Conservation (phyloP, 2,113 vertebrate species). For the Callopanchax toddi region DNA sequence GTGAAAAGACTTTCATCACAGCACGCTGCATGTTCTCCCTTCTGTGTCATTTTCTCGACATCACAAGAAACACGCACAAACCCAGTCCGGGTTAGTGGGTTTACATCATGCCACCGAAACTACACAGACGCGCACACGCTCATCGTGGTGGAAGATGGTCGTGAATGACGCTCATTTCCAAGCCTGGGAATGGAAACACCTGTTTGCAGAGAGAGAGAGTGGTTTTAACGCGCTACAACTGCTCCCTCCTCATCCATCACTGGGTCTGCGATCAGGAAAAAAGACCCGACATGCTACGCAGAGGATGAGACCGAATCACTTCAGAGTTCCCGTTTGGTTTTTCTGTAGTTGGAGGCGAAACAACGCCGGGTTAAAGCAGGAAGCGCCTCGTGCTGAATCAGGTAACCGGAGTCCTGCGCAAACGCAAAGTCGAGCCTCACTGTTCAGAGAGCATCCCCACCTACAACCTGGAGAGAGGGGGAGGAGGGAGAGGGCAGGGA, state of each 20-base stretch:
- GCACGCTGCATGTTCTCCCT: constrained; percentile 37
- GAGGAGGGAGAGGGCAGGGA: constrained; percentile 34
- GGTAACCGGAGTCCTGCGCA: constrained; percentile 34
- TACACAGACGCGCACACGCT: constrained; percentile 44
- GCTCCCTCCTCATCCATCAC: constrained; percentile 10
- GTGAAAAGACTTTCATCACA: constrained; percentile 29
- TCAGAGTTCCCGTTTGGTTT: constrained; percentile 8
- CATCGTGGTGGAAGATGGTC: constrained; percentile 8
- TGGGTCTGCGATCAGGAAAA: constrained; percentile 11
- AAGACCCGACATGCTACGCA: constrained; percentile 3
- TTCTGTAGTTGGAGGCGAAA: constrained; percentile 5
- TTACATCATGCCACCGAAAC: constrained; percentile 41
- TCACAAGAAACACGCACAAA: constrained; percentile 32
- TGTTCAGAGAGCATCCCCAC: constrained; percentile 51
- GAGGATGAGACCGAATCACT: constrained; percentile 8
- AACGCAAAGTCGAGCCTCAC: constrained; percentile 26
- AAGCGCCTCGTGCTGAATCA: constrained; percentile 46
- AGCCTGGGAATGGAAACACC: constrained; percentile 71
- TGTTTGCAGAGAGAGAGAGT: constrained; percentile 67
- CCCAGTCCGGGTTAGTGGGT: constrained; percentile 14
- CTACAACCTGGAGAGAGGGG: constrained; percentile 42
- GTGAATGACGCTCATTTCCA: constrained; percentile 43
- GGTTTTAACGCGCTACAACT: constrained; percentile 18
- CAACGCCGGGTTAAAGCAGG: constrained; percentile 7
- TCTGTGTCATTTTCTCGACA: constrained; percentile 44